Evolutionary conservation across 2,888 invertebrate genomes (phyloP), one percentile per base, ranked within the genome.

Genomic region (Operophtera brumata): DNA sequence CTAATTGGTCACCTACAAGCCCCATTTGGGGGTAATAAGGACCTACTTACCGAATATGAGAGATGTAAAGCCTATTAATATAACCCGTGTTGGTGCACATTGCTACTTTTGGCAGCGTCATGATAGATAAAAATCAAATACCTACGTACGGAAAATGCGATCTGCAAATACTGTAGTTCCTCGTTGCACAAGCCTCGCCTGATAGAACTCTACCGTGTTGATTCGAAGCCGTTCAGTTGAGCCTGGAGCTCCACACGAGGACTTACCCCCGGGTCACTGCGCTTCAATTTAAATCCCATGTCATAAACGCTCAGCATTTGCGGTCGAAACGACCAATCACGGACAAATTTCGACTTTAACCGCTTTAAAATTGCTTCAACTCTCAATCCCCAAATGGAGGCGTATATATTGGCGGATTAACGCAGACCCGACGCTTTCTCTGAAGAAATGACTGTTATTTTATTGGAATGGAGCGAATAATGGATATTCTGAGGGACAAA

Each of bases 261-360:
- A 40, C 48, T 41, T 54, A 51, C 47, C 46, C 75, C 20, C 20
- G 74, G 79, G 70, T 82, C 78, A 76, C 69, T 75, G 80, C 76
- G 65, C 76, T 75, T 76, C 73, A 80, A 80, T 82, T 79, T 76
- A 71, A 78, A 74, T 67, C 68, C 65, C 69, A 73, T 72, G 75
- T 68, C 72, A 78, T 75, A 72, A 75, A 66, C 68, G 62, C 32
- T 57, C 45, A 58, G 54, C 62, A 53, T 60, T 65, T 57, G 55
- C 58, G 52, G 56, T 47, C 41, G 41, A 30, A 51, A 47, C 54
- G 47, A 46, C 47, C 49, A 51, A 46, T 59, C 49, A 42, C 56
- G 39, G 44, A 32, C 56, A 42, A 50, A 62, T 65, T 60, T 59
- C 47, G 55, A 59, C 57, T 61, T 61, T 52, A 59, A 65, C 57